phyloP scores from a whole-genome alignment of 2,888 invertebrate species.

The Auanema freiburgensis region DNA sequence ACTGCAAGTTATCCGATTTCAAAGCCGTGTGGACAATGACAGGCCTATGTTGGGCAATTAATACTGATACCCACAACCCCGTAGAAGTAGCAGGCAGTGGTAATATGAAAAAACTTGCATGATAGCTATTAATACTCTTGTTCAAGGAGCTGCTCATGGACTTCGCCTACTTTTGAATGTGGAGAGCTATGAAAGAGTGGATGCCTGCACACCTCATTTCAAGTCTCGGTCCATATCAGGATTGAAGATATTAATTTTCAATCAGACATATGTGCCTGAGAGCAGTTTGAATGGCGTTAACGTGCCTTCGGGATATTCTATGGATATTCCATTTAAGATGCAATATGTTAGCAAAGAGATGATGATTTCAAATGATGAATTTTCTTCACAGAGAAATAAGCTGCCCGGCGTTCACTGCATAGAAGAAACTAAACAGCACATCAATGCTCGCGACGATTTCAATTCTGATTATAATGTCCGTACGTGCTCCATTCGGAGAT shows the following conservation, averaged over 20 bases:
- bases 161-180: slow-evolving; percentile 56
- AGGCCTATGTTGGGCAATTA: slow-evolving; percentile 64
- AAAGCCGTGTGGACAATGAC: slow-evolving; percentile 61
- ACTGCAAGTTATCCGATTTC: slow-evolving; percentile 51
- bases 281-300: slow-evolving; percentile 60
- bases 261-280: slow-evolving; percentile 60
- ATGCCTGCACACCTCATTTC: slow-evolving; percentile 59
- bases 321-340: slow-evolving; percentile 63
- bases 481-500: slow-evolving; percentile 49
- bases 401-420: slow-evolving; percentile 54
- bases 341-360: slow-evolving; percentile 48
- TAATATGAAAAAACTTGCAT: slow-evolving; percentile 9
- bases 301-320: slow-evolving; percentile 61
- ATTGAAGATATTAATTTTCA: slow-evolving; percentile 52
- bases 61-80: slow-evolving; percentile 53
- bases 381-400: slow-evolving; percentile 57
- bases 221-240: slow-evolving; percentile 54
- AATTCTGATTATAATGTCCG: slow-evolving; percentile 44
- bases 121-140: neutral
- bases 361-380: slow-evolving; percentile 7
- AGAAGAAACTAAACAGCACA: slow-evolving; percentile 47
- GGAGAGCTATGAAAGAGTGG: slow-evolving; percentile 61
- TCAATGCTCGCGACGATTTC: slow-evolving; percentile 41
- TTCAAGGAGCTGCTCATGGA: slow-evolving; percentile 50
- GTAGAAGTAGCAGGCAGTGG: slow-evolving; percentile 51